Base-by-base conservation (phyloP, 1,140 invertebrate species). In the Bombus polaris region DNA sequence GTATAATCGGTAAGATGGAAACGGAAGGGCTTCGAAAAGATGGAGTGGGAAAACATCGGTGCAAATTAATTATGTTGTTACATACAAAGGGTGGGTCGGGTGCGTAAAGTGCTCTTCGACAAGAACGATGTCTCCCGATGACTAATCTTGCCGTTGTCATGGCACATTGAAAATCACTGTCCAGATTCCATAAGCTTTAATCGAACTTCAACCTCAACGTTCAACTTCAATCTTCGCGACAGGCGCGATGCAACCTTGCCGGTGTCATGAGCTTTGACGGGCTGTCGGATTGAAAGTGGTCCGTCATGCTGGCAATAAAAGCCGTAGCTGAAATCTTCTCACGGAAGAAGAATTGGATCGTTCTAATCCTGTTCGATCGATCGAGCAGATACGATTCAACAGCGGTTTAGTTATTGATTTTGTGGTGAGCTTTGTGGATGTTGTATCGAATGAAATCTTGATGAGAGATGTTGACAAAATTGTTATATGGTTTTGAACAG, bases 121-220 rank as follows among this genome's bases (percentile, higher is more conserved):
- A 32, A 22, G 4, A 18, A 22, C 6, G 25, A 28, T 37, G n/a
- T 42, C 37, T 18, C 12, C n/a, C 37, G 10, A 59, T 68, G 47
- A 28, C 73, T 47, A 68, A 77, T 42, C 65, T 35, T 13, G 9
- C 37, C 15, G 44, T 44, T 53, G 62, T 68, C 44, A 28, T 25
- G 12, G 35, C 28, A 35, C 28, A 78, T 44, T 53, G 73, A 76
- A 83, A 76, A 68, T 78, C 65, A 28, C 22, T n/a, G 70, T 57
- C n/a, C 25, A 3, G 62, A 73, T 82, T 25, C 44, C n/a, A 13
- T 22, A 37, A 78, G 57, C 35, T 83, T 77, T 78, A 78, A 83
- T 83, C 28, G 65, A 70, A 70, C 65, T 42, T 78, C 71, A 65
- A 75, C 53, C 37, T 44, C 59, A 59, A 28, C 10, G 3, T 47